phyloP scores from a whole-genome alignment of 2,888 invertebrate genomes.

The Pandemis corylana region DNA sequence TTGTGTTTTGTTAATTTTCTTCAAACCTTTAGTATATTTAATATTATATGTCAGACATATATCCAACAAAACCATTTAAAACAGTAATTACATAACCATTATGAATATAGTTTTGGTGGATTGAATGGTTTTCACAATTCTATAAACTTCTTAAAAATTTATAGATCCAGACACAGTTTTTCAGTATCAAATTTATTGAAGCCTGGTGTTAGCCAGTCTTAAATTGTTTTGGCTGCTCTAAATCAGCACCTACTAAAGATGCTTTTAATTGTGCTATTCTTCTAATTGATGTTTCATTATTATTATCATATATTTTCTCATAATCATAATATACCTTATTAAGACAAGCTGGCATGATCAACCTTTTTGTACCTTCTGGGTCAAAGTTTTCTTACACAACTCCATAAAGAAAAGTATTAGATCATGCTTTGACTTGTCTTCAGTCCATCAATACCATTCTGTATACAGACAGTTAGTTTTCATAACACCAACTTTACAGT shows the following conservation, averaged over 20 bases:
- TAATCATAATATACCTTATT: neutral
- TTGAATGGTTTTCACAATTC: constrained; percentile 14
- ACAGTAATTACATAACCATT: constrained; percentile 19
- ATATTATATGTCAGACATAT: constrained; percentile 58
- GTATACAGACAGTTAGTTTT: neutral
- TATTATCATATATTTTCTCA: neutral
- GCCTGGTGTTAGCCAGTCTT: neutral
- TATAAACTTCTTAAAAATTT: neutral
- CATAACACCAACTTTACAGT: neutral
- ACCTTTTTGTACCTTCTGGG: neutral
- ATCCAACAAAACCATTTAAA: constrained; percentile 54
- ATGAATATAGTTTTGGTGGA: constrained; percentile 1
- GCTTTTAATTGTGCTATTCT: neutral
- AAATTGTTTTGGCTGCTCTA: neutral
- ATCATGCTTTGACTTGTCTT: neutral
- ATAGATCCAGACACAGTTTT: neutral
- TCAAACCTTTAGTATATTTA: constrained; percentile 61
- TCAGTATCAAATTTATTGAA: neutral
- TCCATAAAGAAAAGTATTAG: neutral
- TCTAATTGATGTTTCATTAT: neutral
- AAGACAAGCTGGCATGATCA: neutral
- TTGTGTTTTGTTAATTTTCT: constrained; percentile 81
- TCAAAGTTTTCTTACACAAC: constrained; percentile 2
- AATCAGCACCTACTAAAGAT: neutral
- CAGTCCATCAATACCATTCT: neutral